These are phyloP conservation scores for Lasius fuliginosus DNA, from an alignment of 2,888 invertebrate species.

Conservation along the genomic window DNA sequence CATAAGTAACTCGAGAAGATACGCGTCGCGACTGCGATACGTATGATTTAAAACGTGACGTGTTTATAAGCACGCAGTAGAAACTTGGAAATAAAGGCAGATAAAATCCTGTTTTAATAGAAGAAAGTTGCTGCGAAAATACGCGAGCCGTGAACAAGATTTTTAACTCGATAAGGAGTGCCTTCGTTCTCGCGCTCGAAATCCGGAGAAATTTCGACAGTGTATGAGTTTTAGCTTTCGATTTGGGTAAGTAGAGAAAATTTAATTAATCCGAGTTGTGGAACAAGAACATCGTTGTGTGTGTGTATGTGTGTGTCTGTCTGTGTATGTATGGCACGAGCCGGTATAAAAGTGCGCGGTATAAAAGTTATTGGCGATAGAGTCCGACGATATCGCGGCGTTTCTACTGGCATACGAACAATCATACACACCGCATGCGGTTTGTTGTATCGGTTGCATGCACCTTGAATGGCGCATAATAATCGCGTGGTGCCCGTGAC, in stretches of 20 bases:
- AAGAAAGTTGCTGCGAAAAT: neutral
- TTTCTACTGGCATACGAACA: conserved; percentile 37
- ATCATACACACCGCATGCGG: neutral
- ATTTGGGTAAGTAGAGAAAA: neutral
- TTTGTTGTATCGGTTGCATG: conserved; percentile 5
- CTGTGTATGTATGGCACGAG: neutral
- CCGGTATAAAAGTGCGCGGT: conserved; percentile 13
- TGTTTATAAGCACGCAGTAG: neutral
- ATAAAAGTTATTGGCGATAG: conserved; percentile 24
- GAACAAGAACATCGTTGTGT: neutral
- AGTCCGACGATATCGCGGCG: conserved; percentile 26
- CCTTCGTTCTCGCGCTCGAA: neutral
- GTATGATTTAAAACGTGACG: neutral
- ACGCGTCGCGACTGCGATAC: neutral
- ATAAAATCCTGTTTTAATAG: neutral
- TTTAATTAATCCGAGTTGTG: conserved; percentile 33
- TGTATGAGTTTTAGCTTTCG: neutral
- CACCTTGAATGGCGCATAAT: conserved; percentile 10
- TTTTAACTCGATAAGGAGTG: neutral
- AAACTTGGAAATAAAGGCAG: neutral
- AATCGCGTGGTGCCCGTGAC: conserved; percentile 15
- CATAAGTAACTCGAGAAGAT: neutral
- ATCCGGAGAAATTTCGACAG: conserved; percentile 21
- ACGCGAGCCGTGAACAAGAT: neutral
- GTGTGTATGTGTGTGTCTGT: too few species aligned